Evolutionary conservation across 2,888 invertebrate species (phyloP).

Genomic region (Nysson spinosus): DNA sequence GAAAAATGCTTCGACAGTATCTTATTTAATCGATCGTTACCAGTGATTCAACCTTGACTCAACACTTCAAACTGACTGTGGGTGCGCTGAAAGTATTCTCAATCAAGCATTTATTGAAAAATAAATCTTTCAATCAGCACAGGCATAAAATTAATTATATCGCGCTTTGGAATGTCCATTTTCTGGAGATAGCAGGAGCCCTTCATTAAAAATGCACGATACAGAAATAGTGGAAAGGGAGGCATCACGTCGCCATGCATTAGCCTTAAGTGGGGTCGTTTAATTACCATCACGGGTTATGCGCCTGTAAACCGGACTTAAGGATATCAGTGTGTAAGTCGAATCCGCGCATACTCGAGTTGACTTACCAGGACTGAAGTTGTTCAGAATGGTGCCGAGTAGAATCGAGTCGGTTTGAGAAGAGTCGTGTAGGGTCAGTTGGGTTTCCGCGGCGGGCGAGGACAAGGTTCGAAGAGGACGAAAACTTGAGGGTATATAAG

Average conservation of each 20-base stretch:
- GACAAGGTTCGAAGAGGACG: conserved; percentile 51
- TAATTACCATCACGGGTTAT: conserved; percentile 50
- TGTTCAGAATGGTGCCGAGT: not conserved
- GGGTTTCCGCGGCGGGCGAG: conserved; percentile 40
- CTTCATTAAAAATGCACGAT: conserved; percentile 44
- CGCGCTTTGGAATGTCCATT: not conserved
- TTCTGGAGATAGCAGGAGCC: not conserved
- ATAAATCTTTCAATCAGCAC: conserved; percentile 4
- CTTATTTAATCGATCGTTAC: no score
- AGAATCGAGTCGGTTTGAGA: not conserved
- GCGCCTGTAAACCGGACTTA: conserved; percentile 51
- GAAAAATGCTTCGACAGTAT: no score
- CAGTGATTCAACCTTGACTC: no score
- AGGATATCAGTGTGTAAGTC: conserved; percentile 21
- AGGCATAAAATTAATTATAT: conserved; percentile 16
- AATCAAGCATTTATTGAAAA: no score
- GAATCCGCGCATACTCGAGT: conserved; percentile 1
- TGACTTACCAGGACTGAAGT: not conserved
- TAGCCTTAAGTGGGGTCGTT: conserved; percentile 48
- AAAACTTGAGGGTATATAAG: conserved; percentile 49
- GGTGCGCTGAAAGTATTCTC: no score
- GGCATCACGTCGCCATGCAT: conserved; percentile 40
- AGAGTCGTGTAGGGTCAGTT: conserved; percentile 4
- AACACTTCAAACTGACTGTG: no score
- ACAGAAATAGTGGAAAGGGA: conserved; percentile 36